Evolutionary conservation across 2,797 vertebrate species (phyloP).

Genomic region (Ispidina lecontei): DNA sequence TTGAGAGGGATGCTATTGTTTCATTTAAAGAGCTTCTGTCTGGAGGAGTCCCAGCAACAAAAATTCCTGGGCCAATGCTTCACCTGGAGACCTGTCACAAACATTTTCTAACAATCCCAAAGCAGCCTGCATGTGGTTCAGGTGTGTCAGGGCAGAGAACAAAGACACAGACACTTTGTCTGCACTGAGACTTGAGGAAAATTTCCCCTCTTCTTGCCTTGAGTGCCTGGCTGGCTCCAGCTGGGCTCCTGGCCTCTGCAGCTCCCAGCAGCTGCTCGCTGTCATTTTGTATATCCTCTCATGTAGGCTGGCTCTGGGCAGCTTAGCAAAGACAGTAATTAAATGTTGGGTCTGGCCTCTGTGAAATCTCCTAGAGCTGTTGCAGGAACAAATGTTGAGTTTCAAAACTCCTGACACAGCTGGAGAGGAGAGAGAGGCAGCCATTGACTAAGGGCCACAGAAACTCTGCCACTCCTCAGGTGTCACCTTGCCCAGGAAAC

Average conservation of each 20-base stretch:
- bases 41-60: background rate
- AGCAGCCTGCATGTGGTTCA: background rate
- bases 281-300: background rate
- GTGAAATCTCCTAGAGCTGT: background rate
- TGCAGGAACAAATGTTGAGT: background rate
- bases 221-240: background rate
- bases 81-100: background rate
- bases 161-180: constrained; percentile 19
- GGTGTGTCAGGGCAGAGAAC: constrained; percentile 39
- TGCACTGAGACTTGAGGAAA: background rate
- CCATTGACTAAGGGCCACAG: background rate
- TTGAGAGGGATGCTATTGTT: background rate
- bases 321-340: background rate
- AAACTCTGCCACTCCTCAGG: background rate
- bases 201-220: background rate
- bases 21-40: constrained; percentile 6
- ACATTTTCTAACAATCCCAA: background rate
- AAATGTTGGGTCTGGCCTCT: background rate
- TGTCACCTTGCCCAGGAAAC: constrained; percentile 18
- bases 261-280: background rate
- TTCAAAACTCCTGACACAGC: constrained; percentile 15
- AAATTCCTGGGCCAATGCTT: background rate
- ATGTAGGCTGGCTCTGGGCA: constrained; percentile 14
- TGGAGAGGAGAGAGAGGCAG: background rate
- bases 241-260: background rate